phyloP scores from a whole-genome alignment of 2,888 invertebrate genomes.

The Neelides folsomi region DNA sequence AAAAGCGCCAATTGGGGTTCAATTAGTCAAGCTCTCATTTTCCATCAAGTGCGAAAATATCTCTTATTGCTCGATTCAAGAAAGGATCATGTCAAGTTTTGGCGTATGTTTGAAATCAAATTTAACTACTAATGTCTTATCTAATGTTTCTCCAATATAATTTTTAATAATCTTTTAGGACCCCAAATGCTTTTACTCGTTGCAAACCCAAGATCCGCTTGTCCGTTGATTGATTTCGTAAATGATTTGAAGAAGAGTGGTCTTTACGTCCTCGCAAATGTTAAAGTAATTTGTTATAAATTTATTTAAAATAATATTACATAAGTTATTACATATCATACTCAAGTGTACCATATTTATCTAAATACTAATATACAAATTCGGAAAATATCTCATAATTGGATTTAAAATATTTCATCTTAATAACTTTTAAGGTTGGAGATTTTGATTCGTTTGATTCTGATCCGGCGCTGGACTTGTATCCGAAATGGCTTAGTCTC shows the following conservation, averaged over 20 bases:
- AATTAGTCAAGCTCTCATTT: constrained; percentile 96
- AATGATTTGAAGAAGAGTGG: constrained; percentile 95
- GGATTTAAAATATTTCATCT: too few species aligned
- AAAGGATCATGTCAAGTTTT: constrained; percentile 97
- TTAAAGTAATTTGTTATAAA: constrained; percentile 55
- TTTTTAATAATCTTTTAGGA: constrained; percentile 1
- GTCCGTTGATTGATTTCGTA: constrained; percentile 88
- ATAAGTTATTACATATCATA: too few species aligned
- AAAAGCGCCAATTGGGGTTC: constrained; percentile 78
- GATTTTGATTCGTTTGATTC: constrained; percentile 41
- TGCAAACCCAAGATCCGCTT: constrained; percentile 74
- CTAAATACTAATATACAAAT: too few species aligned
- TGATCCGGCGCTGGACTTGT: constrained; percentile 63
- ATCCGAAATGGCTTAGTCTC: constrained; percentile 80
- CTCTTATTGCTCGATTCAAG: constrained; percentile 84
- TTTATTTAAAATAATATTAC: too few species aligned
- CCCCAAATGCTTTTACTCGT: constrained; percentile 91
- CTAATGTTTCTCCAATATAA: background rate
- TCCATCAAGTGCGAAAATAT: constrained; percentile 97
- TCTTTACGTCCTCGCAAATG: constrained; percentile 75
- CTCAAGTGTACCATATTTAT: too few species aligned
- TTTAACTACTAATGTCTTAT: too few species aligned
- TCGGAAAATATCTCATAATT: too few species aligned
- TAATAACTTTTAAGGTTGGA: constrained; percentile 20
- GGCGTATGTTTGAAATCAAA: constrained; percentile 47